Evolutionary conservation across 2,113 vertebrate species (phyloP), one percentile per base, ranked within the genome.

Genomic region (Bufo bufo): DNA sequence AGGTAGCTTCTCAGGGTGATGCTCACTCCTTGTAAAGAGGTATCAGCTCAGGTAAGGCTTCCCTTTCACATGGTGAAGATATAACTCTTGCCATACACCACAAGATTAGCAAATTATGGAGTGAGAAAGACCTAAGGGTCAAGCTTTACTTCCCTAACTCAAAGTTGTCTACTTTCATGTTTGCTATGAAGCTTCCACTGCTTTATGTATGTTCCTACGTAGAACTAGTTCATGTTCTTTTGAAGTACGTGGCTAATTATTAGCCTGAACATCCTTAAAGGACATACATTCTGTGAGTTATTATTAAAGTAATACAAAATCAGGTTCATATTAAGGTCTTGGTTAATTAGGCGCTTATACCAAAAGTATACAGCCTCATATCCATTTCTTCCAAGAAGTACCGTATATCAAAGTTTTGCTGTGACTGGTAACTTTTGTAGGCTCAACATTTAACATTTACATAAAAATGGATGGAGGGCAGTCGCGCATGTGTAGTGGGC

Each of bases 371-470:
- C 14, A 65, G 80, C 59, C 61, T 82, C 9, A 66, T 33, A 83
- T 83, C 61, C 16, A 19, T 66, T 66, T 8, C 19, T 47, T n/a
- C 17, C 20, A 23, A 8, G 12, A 6, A 83, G 49, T 23, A 33
- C 33, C 1, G 33, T 33, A 33, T 33, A 52, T 69, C 63, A 54
- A 49, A 20, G 63, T 52, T 20, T 69, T 83, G 3, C 47, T 9
- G 20, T n/a, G 43, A 13, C 56, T 82, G 23, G 56, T 82, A 20
- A 63, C 43, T 83, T 19, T 47, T 83, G 63, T 13, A 83, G 82
- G 82, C 63, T 59, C 43, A n/a, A 50, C 59, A 65, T 83, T 66
- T 49, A 47, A 69, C 69, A 33, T 63, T 33, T 54, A 33, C 12
- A 23, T 63, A 65, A 14, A 8, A 45, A 80, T 43, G n/a, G n/a